Base-by-base conservation (phyloP, 2,113 vertebrate genomes). In the Gavia stellata region DNA sequence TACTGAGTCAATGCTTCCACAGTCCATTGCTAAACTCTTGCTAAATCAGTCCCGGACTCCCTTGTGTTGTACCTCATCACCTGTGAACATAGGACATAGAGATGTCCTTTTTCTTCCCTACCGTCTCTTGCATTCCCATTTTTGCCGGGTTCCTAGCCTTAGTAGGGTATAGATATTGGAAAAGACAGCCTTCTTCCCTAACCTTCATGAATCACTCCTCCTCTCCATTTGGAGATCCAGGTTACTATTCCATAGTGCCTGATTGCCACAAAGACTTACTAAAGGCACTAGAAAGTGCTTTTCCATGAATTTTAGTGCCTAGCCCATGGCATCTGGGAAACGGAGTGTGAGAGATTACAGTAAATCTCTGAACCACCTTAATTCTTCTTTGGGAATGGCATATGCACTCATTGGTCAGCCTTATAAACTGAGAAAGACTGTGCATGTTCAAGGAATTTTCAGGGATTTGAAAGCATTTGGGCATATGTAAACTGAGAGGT, bases 1-100 rank as follows among this genome's bases (percentile, higher is more conserved):
- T 81, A 91, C 63, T 94, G 91, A 94, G 61, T 92, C 91, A 95
- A 1, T 91, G 72, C 59, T 89, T 95, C 61, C 52, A 83, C n/a
- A 34, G 33, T 52, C 56, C 0, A 0, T 91, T 96, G 86, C 95
- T 81, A 95, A 94, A 66, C 17, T 87, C 16, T 36, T 4, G 21
- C 61, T 94, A 95, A 96, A 95, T 96, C 24, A 79, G 34, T 84
- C 52, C 78, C 0, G 0, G 24, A 26, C 31, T 86, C 26, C 26
- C 36, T 94, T 61, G 21, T 89, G 24, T n/a, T 59, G 52, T 47
- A 59, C 56, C 50, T 92, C n/a, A 59, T 91, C 86, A 93, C 62
- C 13, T 88, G 19, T 72, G n/a, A 20, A 19, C 17, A 9, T 7
- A 50, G 59, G 42, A 45, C 33, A 3, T 0, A 73, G 40, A 53